phyloP scores from a whole-genome alignment of 2,797 vertebrate genomes.

The Amphiprion clarkii region DNA sequence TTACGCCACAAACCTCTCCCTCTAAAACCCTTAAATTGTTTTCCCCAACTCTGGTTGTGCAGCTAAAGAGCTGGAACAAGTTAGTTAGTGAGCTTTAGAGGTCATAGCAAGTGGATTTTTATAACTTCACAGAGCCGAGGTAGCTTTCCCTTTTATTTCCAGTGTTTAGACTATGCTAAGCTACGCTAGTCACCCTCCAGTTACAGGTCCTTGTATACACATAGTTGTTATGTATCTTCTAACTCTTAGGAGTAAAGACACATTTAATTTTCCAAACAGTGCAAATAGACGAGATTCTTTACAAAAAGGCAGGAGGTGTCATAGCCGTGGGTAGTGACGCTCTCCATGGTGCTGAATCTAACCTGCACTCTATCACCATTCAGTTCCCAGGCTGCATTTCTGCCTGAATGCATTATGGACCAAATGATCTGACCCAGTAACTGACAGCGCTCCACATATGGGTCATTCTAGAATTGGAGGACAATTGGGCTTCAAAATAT shows the following conservation, averaged over 20 bases:
- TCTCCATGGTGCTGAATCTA: constrained; percentile 73
- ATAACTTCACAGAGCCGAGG: not conserved
- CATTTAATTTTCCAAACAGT: not conserved
- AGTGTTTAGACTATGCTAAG: not conserved
- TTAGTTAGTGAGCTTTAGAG: not conserved
- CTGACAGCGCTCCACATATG: not conserved
- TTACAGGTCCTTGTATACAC: not conserved
- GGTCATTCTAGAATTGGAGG: too few species aligned
- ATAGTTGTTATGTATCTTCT: not conserved
- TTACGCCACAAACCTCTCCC: not conserved
- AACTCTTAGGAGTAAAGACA: not conserved
- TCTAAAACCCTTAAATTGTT: not conserved
- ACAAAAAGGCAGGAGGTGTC: constrained; percentile 1
- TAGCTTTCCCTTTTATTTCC: not conserved
- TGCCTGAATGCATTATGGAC: constrained; percentile 10
- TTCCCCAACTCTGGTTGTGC: not conserved
- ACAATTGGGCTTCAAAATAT: too few species aligned
- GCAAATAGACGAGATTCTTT: not conserved
- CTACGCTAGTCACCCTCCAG: not conserved
- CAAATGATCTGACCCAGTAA: not conserved
- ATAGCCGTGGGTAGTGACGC: constrained; percentile 30
- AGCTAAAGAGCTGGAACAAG: not conserved
- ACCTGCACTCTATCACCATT: constrained; percentile 12
- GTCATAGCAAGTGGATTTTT: not conserved
- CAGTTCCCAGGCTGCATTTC: constrained; percentile 7